These are phyloP conservation scores for Centropus bengalensis DNA, from an alignment of 2,113 vertebrate genomes.

Conservation along the genomic window DNA sequence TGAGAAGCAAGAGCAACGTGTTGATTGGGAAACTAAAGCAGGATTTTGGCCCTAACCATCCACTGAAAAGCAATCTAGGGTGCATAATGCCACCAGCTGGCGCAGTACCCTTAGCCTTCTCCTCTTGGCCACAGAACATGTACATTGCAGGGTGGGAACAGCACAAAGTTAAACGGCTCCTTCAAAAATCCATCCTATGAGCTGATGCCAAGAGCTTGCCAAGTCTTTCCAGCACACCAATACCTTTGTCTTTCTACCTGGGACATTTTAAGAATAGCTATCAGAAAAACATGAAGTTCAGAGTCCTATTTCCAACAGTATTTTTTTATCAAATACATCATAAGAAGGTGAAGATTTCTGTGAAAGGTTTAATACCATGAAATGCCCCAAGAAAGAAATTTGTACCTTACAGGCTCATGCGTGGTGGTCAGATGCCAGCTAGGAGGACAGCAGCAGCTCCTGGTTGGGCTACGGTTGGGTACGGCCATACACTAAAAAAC, in stretches of 20 bases:
- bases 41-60: not conserved
- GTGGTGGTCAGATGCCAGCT: not conserved
- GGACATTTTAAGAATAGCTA: not conserved
- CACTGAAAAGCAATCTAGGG: not conserved
- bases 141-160: not conserved
- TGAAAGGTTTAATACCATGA: not conserved
- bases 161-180: not conserved
- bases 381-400: not conserved
- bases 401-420: not conserved
- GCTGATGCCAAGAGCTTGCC: fast-evolving
- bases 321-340: not conserved
- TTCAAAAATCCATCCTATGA: not conserved
- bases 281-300: not conserved
- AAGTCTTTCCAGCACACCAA: not conserved
- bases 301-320: not conserved
- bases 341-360: not conserved
- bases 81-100: not conserved
- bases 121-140: fast-evolving
- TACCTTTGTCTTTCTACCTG: not conserved
- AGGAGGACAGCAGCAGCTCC: not conserved
- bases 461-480: not conserved
- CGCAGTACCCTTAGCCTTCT: not conserved
- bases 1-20: not conserved
- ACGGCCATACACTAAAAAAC: not conserved
- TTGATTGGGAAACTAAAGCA: not conserved